phyloP scores from a whole-genome alignment of 2,113 vertebrate species.

The Myocastor coypus region DNA sequence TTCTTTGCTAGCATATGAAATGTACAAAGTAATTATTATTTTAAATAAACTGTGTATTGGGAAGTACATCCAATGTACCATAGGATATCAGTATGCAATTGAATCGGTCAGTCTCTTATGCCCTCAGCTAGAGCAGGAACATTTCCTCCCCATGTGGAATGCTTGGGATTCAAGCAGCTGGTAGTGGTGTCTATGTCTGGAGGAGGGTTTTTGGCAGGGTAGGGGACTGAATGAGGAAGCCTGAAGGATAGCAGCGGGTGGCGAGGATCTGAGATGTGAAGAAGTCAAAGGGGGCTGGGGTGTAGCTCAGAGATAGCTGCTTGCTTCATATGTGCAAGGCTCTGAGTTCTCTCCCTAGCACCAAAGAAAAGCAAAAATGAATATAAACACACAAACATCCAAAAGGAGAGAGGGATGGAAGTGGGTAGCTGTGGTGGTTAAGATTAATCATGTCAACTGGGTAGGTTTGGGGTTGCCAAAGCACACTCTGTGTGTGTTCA shows the following conservation, averaged over 20 bases:
- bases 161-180: neutral
- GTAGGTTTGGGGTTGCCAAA: neutral
- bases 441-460: neutral
- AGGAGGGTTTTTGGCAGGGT: neutral
- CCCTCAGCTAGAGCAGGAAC: neutral
- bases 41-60: conserved; percentile 40
- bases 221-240: neutral
- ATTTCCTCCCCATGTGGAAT: neutral
- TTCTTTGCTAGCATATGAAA: conserved; percentile 21
- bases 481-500: neutral
- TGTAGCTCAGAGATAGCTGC: neutral
- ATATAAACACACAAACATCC: neutral
- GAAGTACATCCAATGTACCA: neutral
- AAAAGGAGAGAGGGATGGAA: neutral
- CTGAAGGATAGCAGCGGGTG: neutral
- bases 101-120: neutral
- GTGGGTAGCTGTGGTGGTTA: neutral
- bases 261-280: neutral
- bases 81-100: neutral
- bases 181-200: neutral
- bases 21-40: conserved; percentile 13
- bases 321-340: neutral
- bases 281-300: neutral
- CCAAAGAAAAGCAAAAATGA: neutral
- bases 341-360: neutral